Percentiles rank a stretch among this genome's conserved stretches.
These are phyloP conservation scores for Rhopalosiphum nymphaeae DNA, from an alignment of 2,888 invertebrate genomes.

Conservation along the genomic window DNA sequence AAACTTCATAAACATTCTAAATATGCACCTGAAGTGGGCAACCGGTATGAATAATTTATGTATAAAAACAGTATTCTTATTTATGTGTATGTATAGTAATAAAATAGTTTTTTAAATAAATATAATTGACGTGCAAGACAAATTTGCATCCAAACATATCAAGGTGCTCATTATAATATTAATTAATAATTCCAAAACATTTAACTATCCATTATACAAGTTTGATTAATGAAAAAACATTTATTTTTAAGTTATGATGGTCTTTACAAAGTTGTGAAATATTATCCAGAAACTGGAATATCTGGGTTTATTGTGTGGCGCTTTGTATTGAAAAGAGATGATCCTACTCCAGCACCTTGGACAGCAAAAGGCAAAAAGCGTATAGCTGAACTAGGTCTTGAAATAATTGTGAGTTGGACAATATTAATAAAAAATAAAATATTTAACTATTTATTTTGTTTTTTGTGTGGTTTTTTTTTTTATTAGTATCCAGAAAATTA, in stretches of 20 bases:
- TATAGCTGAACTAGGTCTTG: conserved; percentile 71
- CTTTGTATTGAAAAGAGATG: conserved; percentile 82
- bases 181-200: too few relatives aligned
- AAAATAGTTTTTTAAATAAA: background rate
- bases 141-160: background rate
- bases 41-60: conserved; percentile 70
- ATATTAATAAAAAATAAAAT: background rate
- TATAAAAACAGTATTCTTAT: background rate
- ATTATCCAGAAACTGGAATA: conserved; percentile 82
- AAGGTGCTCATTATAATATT: too few relatives aligned
- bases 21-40: conserved; percentile 83
- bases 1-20: conserved; percentile 82
- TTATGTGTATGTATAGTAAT: too few relatives aligned
- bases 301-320: conserved; percentile 87
- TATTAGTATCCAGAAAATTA: conserved; percentile 80
- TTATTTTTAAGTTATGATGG: conserved; percentile 80
- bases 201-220: too few relatives aligned
- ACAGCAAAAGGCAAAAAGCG: conserved; percentile 77
- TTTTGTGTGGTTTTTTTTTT: background rate
- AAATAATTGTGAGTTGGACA: conserved; percentile 70
- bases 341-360: conserved; percentile 85
- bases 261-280: conserved; percentile 87
- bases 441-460: background rate
- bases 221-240: too few relatives aligned
- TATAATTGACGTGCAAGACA: background rate